Evolutionary conservation across 2,113 vertebrate genomes (phyloP), one percentile per base, ranked within the genome.

Genomic region (Hucho hucho): DNA sequence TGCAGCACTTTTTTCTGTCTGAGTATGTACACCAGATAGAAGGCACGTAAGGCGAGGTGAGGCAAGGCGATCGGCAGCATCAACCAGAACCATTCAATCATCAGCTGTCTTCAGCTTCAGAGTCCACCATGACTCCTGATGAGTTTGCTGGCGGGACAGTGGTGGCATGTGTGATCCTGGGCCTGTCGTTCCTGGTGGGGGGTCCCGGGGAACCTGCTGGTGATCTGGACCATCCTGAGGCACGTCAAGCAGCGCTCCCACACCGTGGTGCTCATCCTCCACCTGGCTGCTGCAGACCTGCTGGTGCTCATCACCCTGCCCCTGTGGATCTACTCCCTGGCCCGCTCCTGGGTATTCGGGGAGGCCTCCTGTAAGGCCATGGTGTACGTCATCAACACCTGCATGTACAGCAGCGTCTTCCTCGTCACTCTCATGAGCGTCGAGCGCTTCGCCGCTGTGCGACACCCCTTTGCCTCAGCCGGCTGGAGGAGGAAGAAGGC

Each of bases 361-460:
- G 79, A 87, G 66, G 75, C 37, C 22, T 70, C 69, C 24, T 94
- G 94, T 79, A 94, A 92, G 78, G 85, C 84, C 66, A 89, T 91
- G 47, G 88, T 89, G n/a, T 94, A 89, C 43, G 5, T 92, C 26
- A 92, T 93, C 86, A 75, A 90, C 3, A 81, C 88, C 28, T 92
- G 89, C n/a, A 94, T 94, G 92, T 94, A 94, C 74, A 81, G 89
- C 88, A 94, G 93, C 0, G 84, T 94, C 72, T 94, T 94, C 75
- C 77, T 94, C 80, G 92, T 94, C 68, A 93, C 91, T 4, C 59
- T 90, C 25, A 92, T 94, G 93, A 93, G 93, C 0, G 89, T 94
- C 74, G 92, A 94, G 47, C 91, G 93, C 4, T 93, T 93, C 53
- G 59, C 92, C 69, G 89, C 91, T 0, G 87, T 93, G 73, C 89